phyloP scores from a whole-genome alignment of 64 coral and sea anemone genomes.

The Montipora efflorescens region DNA sequence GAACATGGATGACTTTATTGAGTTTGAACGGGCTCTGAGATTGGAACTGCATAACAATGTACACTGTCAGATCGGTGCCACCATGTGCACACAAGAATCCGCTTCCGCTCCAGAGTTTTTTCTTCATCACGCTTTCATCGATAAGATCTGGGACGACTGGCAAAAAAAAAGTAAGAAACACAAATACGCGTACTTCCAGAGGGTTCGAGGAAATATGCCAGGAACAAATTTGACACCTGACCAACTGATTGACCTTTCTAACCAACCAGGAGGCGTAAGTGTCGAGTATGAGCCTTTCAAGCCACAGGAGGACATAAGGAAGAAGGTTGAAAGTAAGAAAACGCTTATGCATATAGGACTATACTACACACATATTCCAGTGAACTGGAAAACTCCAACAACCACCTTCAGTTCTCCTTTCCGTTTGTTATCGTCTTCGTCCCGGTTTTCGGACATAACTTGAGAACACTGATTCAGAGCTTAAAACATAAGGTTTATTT shows the following conservation, averaged over 20 bases:
- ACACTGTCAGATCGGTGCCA: conserved; percentile 53
- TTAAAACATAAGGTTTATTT: no score
- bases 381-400: no score
- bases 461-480: no score
- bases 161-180: conserved; percentile 21
- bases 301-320: no score
- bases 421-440: no score
- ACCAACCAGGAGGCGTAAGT: not conserved
- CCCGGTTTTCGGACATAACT: no score
- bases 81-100: conserved; percentile 37
- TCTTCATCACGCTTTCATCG: conserved; percentile 50
- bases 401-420: no score
- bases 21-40: not conserved
- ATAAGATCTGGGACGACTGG: conserved; percentile 66
- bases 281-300: not conserved
- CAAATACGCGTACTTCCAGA: not conserved
- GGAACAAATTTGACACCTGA: not conserved
- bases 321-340: no score
- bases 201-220: not conserved
- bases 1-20: not conserved
- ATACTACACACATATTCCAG: no score
- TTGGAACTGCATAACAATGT: not conserved
- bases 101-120: conserved; percentile 71
- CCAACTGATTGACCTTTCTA: not conserved
- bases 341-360: no score